Conservation (phyloP, 2,113 vertebrate species). For the Syngnathus floridae region DNA sequence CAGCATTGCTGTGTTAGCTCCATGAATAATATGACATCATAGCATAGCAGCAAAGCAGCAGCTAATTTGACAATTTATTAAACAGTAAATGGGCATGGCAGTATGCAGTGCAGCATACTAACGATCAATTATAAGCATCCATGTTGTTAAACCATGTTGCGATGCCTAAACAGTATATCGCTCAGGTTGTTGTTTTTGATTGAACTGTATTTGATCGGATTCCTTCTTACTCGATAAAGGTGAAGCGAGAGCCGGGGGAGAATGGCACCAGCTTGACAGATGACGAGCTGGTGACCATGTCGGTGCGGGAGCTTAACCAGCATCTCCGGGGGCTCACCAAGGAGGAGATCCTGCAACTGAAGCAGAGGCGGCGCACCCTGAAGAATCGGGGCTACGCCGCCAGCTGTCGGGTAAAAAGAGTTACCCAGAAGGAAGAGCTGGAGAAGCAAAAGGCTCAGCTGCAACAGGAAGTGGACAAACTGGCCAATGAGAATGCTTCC, state of each 20-base stretch:
- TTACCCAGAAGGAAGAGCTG: slow-evolving; percentile 97
- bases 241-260: slow-evolving; percentile 97
- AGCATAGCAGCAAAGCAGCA: not conserved
- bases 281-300: slow-evolving; percentile 98
- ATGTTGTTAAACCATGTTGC: not conserved
- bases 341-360: slow-evolving; percentile 94
- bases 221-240: slow-evolving; percentile 62
- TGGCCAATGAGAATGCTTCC: slow-evolving; percentile 91
- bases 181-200: not conserved
- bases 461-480: slow-evolving; percentile 96
- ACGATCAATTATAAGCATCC: not conserved
- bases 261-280: slow-evolving; percentile 98
- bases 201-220: not conserved
- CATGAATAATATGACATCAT: not conserved
- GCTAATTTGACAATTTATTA: no score
- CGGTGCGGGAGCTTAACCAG: slow-evolving; percentile 96
- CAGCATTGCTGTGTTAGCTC: not conserved
- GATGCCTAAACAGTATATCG: not conserved
- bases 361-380: slow-evolving; percentile 92
- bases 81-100: no score
- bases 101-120: not conserved
- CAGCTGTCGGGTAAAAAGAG: slow-evolving; percentile 93
- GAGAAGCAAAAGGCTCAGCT: slow-evolving; percentile 95
- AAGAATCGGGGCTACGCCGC: slow-evolving; percentile 95
- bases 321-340: slow-evolving; percentile 93